Conservation (phyloP, 2,797 vertebrate genomes). For the Notolabrus celidotus region DNA sequence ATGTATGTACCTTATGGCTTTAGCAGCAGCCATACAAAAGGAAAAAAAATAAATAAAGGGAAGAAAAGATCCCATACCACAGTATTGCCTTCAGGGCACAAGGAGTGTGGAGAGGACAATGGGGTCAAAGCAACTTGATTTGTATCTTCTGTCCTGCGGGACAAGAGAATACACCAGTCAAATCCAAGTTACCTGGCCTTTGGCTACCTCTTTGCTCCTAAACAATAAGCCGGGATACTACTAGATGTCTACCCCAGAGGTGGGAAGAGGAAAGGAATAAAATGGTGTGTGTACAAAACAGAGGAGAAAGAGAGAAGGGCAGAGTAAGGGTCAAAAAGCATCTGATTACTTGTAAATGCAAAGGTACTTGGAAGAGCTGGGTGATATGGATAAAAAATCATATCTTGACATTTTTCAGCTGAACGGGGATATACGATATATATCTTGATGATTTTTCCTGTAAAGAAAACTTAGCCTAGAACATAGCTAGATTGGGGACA, state of each 20-base stretch:
- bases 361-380: neutral
- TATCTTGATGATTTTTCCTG: too few relatives aligned
- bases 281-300: conserved; percentile 36
- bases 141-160: conserved; percentile 83
- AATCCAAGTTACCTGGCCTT: conserved; percentile 81
- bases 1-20: conserved; percentile 80
- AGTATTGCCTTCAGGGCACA: conserved; percentile 79
- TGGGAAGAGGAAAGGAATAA: conserved; percentile 44
- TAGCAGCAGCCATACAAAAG: conserved; percentile 75
- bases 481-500: too few relatives aligned
- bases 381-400: neutral
- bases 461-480: too few relatives aligned
- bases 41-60: conserved; percentile 80
- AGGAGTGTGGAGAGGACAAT: conserved; percentile 83
- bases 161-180: conserved; percentile 80
- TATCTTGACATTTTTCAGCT: too few relatives aligned
- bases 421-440: too few relatives aligned
- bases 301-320: neutral
- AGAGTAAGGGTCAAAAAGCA: conserved; percentile 18
- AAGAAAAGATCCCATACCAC: conserved; percentile 76
- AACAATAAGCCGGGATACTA: conserved; percentile 81
- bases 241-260: conserved; percentile 72
- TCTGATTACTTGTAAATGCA: conserved; percentile 36
- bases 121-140: conserved; percentile 87
- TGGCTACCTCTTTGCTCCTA: conserved; percentile 79